phyloP scores from a whole-genome alignment of 2,888 invertebrate species.

The Steinernema hermaphroditum region DNA sequence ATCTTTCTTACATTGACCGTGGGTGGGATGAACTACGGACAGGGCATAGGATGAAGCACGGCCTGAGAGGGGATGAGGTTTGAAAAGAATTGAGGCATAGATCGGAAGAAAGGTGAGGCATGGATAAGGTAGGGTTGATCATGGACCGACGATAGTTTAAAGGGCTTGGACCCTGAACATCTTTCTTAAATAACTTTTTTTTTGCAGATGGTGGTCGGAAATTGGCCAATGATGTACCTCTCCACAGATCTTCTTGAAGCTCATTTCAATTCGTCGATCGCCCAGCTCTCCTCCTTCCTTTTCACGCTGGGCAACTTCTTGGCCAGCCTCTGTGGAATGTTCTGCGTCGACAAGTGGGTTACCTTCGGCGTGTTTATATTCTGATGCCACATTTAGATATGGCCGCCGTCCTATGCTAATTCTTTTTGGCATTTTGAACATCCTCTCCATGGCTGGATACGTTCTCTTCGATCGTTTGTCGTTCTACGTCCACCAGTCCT shows the following conservation, averaged over 20 bases:
- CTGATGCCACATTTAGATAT: conserved; percentile 36
- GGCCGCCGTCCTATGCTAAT: conserved; percentile 52
- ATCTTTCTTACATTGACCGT: too few relatives aligned
- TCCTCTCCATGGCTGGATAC: conserved; percentile 46
- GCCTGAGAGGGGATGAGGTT: too few relatives aligned
- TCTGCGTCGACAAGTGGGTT: conserved; percentile 42
- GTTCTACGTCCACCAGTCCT: conserved; percentile 29
- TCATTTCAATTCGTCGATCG: conserved; percentile 42
- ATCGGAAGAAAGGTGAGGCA: too few relatives aligned
- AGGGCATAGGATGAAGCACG: too few relatives aligned
- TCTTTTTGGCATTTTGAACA: conserved; percentile 47
- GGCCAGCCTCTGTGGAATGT: conserved; percentile 46
- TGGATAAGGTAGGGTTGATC: too few relatives aligned
- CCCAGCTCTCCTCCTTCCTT: conserved; percentile 47
- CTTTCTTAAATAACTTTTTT: not conserved
- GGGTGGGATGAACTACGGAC: too few relatives aligned
- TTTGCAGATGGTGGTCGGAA: conserved; percentile 47
- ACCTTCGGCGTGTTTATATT: not conserved
- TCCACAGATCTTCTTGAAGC: conserved; percentile 50
- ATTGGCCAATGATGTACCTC: conserved; percentile 52
- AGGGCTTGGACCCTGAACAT: too few relatives aligned
- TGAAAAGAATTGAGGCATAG: too few relatives aligned
- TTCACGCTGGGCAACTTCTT: conserved; percentile 51
- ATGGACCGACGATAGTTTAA: too few relatives aligned
- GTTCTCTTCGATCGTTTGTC: conserved; percentile 49